Evolutionary conservation across 2,113 vertebrate species (phyloP).

Genomic region (Neotoma lepida): DNA sequence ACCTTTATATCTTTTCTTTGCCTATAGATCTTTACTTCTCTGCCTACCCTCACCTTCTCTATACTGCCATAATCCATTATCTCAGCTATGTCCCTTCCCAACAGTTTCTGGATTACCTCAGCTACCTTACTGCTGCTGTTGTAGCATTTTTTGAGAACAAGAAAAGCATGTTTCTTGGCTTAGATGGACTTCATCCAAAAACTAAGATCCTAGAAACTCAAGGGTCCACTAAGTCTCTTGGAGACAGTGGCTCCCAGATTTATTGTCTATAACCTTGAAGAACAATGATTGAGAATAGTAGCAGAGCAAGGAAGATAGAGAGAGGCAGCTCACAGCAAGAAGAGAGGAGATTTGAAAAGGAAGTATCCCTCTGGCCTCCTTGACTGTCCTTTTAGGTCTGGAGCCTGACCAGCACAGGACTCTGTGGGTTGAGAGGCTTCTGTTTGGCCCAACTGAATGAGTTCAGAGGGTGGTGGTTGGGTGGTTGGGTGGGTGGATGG

Average conservation of each 20-base stretch:
- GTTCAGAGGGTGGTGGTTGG: not conserved
- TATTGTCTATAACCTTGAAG: not conserved
- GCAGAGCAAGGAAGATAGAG: not conserved
- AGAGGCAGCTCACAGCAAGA: not conserved
- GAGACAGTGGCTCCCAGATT: not conserved
- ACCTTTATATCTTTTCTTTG: not conserved
- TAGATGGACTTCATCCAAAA: not conserved
- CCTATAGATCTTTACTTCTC: too few species aligned
- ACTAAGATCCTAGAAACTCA: not conserved
- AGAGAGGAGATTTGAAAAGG: too few species aligned
- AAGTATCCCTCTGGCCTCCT: not conserved
- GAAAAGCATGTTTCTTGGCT: not conserved
- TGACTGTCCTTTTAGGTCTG: not conserved
- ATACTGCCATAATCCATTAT: too few species aligned
- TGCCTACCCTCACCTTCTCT: not conserved
- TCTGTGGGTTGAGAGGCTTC: not conserved
- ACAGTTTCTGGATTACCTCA: not conserved
- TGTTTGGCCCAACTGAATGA: not conserved
- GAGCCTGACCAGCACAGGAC: not conserved
- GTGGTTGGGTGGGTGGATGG: not conserved
- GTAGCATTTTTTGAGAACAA: not conserved
- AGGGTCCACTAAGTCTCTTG: not conserved
- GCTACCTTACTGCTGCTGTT: not conserved
- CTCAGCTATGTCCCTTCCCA: not conserved
- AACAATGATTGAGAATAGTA: not conserved